phyloP scores from a whole-genome alignment of 2,113 vertebrate species.

The Pipra filicauda region DNA sequence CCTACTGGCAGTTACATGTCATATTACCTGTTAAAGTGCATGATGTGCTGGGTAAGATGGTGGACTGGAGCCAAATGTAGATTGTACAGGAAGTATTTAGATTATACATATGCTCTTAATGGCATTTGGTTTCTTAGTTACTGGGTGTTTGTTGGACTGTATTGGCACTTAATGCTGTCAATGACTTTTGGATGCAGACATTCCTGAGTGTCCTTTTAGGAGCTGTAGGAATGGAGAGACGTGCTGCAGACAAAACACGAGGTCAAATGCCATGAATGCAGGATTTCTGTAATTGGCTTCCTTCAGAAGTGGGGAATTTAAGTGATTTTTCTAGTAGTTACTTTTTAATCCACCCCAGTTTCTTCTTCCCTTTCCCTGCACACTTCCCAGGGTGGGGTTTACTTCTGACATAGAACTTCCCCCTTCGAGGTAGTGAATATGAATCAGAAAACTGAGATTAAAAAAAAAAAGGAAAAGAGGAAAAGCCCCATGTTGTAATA shows the following conservation, averaged over 20 bases:
- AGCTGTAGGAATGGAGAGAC: background rate
- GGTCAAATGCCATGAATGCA: background rate
- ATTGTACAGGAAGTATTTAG: background rate
- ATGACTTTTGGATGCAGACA: background rate
- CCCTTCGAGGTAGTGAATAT: background rate
- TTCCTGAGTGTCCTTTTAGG: background rate
- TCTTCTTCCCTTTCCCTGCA: background rate
- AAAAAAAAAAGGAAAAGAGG: too few species aligned
- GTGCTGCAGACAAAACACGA: background rate
- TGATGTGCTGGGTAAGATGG: background rate
- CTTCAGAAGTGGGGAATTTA: background rate
- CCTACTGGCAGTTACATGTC: background rate
- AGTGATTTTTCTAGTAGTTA: background rate
- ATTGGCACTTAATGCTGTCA: background rate
- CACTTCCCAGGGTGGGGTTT: background rate
- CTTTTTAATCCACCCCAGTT: background rate
- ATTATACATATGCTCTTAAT: background rate
- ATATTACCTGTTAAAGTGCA: background rate
- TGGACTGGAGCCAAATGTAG: background rate
- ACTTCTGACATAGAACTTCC: background rate
- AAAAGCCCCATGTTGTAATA: fast-evolving
- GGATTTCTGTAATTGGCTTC: background rate
- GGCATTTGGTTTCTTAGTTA: background rate
- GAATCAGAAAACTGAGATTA: background rate
- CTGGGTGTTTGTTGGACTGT: background rate